Evolutionary conservation across 2,113 vertebrate species (phyloP), one percentile per base, ranked within the genome.

Genomic region (Prunella himalayana): DNA sequence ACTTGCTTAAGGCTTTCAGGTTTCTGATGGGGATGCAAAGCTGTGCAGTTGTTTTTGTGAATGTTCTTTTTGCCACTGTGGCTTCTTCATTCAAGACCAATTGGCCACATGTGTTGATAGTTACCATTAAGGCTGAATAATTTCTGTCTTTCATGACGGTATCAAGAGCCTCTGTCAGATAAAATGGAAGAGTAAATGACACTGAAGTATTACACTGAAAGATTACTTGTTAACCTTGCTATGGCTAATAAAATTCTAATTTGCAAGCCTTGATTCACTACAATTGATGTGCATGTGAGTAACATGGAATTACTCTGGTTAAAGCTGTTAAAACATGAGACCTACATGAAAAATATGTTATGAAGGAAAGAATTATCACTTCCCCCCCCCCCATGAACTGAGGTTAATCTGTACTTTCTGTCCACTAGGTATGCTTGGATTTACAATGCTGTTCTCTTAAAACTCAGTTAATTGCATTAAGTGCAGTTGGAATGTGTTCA

Each of bases 161-260:
- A 65, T 84, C 50, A n/a, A 61, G 35, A 80, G 28, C 39, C 47
- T 50, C 45, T 51, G 14, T 63, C 35, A 78, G 35, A 66, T 57
- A 88, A 94, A 95, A 72, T 54, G 33, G 69, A 86, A 84, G 60
- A 76, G 25, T 71, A 86, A 92, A 41, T 28, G 9, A 42, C 49
- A 21, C 20, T 53, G 20, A 93, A 75, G 25, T 63, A 56, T 82
- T 90, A 54, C 60, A 35, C 30, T 60, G 71, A 51, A 95, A 56
- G 17, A 90, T 60, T 91, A 57, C 41, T 92, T 53, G 68, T 86
- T 83, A 95, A 81, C 35, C 66, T 94, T 49, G 35, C 64, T 66
- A 82, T 70, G 44, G n/a, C 51, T 80, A 86, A 92, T 75, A 71
- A 87, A 81, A 93, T 75, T 61, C 39, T 73, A 42, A 44, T 95